Evolutionary conservation across 2,797 vertebrate species (phyloP).

Genomic region (Pantherophis alleghaniensis): DNA sequence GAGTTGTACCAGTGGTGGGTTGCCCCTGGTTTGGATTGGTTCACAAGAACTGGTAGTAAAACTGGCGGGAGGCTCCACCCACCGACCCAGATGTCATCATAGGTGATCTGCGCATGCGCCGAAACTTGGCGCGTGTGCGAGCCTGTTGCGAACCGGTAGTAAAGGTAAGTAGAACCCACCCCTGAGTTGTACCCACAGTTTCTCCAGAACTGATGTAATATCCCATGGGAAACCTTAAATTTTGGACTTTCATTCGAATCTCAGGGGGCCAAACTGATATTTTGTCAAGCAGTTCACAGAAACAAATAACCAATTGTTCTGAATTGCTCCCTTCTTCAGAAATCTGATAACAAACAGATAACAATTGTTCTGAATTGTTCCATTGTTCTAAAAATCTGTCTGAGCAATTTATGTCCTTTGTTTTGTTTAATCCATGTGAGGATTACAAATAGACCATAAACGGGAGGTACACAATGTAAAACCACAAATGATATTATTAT

Average conservation of each 20-base stretch:
- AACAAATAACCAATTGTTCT: neutral
- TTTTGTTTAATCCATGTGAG: neutral
- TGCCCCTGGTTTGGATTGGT: too few species aligned
- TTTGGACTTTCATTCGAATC: neutral
- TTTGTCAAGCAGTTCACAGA: neutral
- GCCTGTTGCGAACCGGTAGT: too few species aligned
- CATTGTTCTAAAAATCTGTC: neutral
- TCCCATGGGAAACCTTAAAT: neutral
- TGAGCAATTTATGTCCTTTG: neutral
- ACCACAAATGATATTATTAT: neutral
- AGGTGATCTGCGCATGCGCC: too few species aligned
- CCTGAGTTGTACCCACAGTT: neutral
- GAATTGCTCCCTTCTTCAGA: neutral
- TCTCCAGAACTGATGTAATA: neutral
- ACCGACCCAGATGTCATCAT: too few species aligned
- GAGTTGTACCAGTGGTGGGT: neutral
- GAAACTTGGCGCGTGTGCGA: too few species aligned
- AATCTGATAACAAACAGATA: too few species aligned
- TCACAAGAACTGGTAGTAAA: too few species aligned
- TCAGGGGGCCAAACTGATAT: neutral
- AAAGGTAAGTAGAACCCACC: too few species aligned
- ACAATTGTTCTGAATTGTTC: too few species aligned
- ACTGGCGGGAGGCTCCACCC: too few species aligned
- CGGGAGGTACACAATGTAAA: neutral
- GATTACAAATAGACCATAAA: neutral